Conservation (phyloP, 1,140 invertebrate species). For the Drosophila carrolli region DNA sequence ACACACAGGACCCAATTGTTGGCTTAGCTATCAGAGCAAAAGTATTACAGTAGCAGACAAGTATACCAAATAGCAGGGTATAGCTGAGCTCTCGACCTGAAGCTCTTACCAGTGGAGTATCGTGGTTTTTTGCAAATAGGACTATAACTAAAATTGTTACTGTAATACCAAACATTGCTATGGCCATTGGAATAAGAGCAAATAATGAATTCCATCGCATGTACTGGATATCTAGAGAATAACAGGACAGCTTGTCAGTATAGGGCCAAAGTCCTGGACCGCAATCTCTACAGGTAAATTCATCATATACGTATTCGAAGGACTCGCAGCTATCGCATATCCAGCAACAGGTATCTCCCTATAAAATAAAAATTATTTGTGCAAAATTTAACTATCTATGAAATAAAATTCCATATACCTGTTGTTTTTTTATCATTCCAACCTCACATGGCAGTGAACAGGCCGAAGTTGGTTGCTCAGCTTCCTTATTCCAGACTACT, state of each 20-base stretch:
- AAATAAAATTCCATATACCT: slow-evolving; percentile 74
- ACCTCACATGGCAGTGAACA: slow-evolving; percentile 89
- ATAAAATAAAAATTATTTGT: background rate
- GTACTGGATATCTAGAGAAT: slow-evolving; percentile 77
- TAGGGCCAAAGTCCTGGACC: slow-evolving; percentile 88
- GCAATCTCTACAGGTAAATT: slow-evolving; percentile 88
- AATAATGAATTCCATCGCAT: slow-evolving; percentile 87
- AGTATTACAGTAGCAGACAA: slow-evolving; percentile 85
- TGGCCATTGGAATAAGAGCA: slow-evolving; percentile 88
- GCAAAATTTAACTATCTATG: background rate
- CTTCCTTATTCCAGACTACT: slow-evolving; percentile 87
- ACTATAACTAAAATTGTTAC: slow-evolving; percentile 88
- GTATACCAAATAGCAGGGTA: slow-evolving; percentile 88
- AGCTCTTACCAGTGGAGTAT: slow-evolving; percentile 93
- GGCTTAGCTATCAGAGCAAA: slow-evolving; percentile 91
- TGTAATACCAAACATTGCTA: slow-evolving; percentile 89
- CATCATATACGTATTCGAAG: slow-evolving; percentile 89
- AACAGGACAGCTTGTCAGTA: slow-evolving; percentile 87
- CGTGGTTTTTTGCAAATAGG: slow-evolving; percentile 89
- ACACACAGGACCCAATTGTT: slow-evolving; percentile 87
- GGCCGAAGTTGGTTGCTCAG: slow-evolving; percentile 87
- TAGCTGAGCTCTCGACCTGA: slow-evolving; percentile 93
- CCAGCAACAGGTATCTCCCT: slow-evolving; percentile 90
- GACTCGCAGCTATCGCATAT: slow-evolving; percentile 90
- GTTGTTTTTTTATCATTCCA: slow-evolving; percentile 91